phyloP scores from a whole-genome alignment of 2,888 invertebrate genomes.

The Diaphora mendica region DNA sequence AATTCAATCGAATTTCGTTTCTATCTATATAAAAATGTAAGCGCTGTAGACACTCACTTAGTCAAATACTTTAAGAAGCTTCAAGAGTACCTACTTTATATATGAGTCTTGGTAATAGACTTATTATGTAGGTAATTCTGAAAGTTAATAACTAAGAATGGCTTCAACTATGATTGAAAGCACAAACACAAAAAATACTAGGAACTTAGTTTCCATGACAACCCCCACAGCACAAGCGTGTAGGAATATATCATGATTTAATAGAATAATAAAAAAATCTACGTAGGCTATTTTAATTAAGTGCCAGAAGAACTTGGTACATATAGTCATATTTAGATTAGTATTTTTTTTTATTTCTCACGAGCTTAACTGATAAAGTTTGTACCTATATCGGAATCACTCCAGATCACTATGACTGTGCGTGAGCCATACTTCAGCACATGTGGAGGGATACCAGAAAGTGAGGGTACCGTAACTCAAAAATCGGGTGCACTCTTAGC shows the following conservation, averaged over 20 bases:
- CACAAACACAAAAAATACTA: conserved; percentile 38
- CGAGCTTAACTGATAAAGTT: no score
- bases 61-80: not conserved
- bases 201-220: conserved; percentile 53
- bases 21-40: not conserved
- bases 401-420: no score
- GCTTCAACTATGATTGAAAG: conserved; percentile 18
- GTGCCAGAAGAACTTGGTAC: no score
- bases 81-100: not conserved
- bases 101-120: not conserved
- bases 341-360: no score
- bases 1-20: not conserved
- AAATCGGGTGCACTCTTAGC: no score
- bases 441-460: no score
- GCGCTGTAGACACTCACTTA: not conserved
- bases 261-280: conserved; percentile 51
- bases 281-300: conserved; percentile 38
- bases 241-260: conserved; percentile 36
- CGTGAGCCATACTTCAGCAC: no score
- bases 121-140: not conserved
- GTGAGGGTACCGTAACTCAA: no score
- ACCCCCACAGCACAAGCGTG: conserved; percentile 52
- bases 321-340: no score
- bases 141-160: not conserved
- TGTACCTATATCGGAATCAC: no score